phyloP scores from a whole-genome alignment of 1,140 invertebrate genomes.

The Sycobia sp. region DNA sequence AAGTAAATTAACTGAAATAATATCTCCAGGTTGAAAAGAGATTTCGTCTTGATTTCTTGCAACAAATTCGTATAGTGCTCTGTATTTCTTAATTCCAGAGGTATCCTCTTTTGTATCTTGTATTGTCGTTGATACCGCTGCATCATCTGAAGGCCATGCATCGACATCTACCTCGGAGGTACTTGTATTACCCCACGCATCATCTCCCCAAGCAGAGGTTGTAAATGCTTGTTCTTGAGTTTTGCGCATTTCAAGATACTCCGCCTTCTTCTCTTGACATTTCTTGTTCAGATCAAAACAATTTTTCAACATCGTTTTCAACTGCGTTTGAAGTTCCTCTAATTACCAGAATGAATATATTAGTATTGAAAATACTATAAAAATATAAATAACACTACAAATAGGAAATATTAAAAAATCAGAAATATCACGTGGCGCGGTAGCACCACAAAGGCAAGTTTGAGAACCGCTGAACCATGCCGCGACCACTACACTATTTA shows the following conservation, averaged over 20 bases:
- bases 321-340: slow-evolving; percentile 69
- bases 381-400: too few relatives aligned
- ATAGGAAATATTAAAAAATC: too few relatives aligned
- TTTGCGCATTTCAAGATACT: slow-evolving; percentile 52
- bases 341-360: too few relatives aligned
- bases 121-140: slow-evolving; percentile 37
- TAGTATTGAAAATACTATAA: too few relatives aligned
- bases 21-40: slow-evolving; percentile 90
- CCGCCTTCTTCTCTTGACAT: slow-evolving; percentile 66
- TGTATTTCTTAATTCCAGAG: slow-evolving; percentile 73
- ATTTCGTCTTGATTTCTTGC: slow-evolving; percentile 93
- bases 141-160: slow-evolving; percentile 63
- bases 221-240: slow-evolving; percentile 35
- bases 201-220: slow-evolving; percentile 47
- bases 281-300: slow-evolving; percentile 65
- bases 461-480: too few relatives aligned
- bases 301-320: slow-evolving; percentile 65
- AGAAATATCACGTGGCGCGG: too few relatives aligned
- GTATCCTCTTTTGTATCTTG: slow-evolving; percentile 49
- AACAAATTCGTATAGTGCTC: slow-evolving; percentile 92
- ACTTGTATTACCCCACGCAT: slow-evolving; percentile 55
- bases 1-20: slow-evolving; percentile 74
- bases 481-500: too few relatives aligned
- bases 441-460: too few relatives aligned
- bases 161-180: slow-evolving; percentile 48